A percentile compares a stretch with the other conserved stretches of the same genome.
Conservation (phyloP, 2,113 vertebrate species). For the Egretta garzetta region DNA sequence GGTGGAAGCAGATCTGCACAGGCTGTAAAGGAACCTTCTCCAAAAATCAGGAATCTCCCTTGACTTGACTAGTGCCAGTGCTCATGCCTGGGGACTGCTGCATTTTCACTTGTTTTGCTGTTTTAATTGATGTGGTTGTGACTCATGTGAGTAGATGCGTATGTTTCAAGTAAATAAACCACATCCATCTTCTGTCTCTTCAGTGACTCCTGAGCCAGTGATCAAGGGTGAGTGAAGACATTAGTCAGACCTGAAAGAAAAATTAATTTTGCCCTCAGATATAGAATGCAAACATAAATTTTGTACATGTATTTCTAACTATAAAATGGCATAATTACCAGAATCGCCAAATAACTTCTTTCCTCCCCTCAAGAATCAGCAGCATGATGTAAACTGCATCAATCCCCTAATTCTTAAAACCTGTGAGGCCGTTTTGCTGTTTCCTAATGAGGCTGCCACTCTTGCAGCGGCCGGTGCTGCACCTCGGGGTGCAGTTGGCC, state of each 20-base stretch:
- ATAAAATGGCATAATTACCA: not conserved
- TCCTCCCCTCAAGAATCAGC: not conserved
- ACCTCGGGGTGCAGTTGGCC: not conserved
- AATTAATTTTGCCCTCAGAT: not conserved
- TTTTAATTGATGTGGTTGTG: not conserved
- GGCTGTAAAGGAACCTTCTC: not conserved
- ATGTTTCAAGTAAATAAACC: conserved; percentile 29
- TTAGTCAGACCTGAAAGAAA: conserved; percentile 8
- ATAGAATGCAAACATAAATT: not conserved
- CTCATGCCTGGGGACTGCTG: not conserved
- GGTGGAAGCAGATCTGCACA: not conserved
- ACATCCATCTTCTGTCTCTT: not conserved
- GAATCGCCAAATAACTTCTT: not conserved
- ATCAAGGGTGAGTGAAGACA: not conserved
- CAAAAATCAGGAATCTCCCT: not conserved
- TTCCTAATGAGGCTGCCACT: not conserved
- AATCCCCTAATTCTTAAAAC: not conserved
- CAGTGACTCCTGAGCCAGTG: not conserved
- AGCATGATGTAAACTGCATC: not conserved
- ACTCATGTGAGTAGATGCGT: conserved; percentile 11
- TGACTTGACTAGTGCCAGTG: not conserved
- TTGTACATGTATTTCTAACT: not conserved
- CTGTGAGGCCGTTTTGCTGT: not conserved
- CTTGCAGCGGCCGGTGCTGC: accelerated
- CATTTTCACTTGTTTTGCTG: not conserved